These are phyloP conservation scores for Ochropleura plecta DNA, from an alignment of 2,888 invertebrate genomes.

Conservation along the genomic window DNA sequence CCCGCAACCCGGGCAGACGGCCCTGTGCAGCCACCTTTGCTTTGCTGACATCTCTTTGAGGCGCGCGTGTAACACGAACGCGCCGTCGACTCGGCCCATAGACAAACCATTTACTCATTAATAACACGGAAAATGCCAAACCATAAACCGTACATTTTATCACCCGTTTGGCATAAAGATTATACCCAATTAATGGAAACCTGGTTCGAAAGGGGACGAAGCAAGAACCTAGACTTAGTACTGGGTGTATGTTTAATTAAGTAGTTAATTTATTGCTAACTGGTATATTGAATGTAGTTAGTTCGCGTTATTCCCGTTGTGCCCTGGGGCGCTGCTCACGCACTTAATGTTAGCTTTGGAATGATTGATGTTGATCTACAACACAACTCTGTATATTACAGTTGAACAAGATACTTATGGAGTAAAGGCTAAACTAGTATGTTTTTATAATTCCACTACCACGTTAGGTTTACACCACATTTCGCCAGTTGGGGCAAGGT, in stretches of 20 bases:
- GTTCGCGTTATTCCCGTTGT: slow-evolving; percentile 64
- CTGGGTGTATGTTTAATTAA: slow-evolving; percentile 80
- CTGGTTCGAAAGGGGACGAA: slow-evolving; percentile 20
- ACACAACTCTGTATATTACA: slow-evolving; percentile 36
- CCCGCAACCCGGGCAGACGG: too few species aligned
- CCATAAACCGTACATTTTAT: slow-evolving; percentile 32
- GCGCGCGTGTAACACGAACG: too few species aligned
- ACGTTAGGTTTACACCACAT: too few species aligned
- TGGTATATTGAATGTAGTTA: slow-evolving; percentile 73
- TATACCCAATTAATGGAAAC: slow-evolving; percentile 35
- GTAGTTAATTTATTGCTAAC: slow-evolving; percentile 78
- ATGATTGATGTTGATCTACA: slow-evolving; percentile 72
- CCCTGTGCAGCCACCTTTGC: too few species aligned
- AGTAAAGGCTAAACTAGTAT: not conserved
- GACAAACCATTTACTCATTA: not conserved
- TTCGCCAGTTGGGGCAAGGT: too few species aligned
- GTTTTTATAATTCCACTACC: too few species aligned
- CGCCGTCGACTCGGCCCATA: too few species aligned
- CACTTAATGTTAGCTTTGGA: slow-evolving; percentile 70
- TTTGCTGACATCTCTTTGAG: too few species aligned
- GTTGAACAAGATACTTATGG: slow-evolving; percentile 5
- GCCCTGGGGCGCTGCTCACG: slow-evolving; percentile 67
- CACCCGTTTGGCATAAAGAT: slow-evolving; percentile 24
- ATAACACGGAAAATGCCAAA: slow-evolving; percentile 25
- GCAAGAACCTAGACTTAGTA: slow-evolving; percentile 17